These are phyloP conservation scores for Actinia equina DNA, from an alignment of 64 coral and sea anemone species.

Conservation along the genomic window DNA sequence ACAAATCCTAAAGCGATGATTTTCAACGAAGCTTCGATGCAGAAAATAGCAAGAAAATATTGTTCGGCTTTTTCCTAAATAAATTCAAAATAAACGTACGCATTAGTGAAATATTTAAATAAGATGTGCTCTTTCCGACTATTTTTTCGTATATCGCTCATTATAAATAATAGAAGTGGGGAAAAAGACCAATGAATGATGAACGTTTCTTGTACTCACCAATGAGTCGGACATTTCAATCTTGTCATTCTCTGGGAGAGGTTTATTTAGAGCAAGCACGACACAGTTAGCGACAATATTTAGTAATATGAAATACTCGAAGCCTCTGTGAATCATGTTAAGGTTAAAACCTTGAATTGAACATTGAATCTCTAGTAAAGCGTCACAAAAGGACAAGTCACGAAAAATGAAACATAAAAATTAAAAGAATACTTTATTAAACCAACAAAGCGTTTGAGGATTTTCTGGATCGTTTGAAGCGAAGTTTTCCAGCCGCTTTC, in stretches of 20 bases:
- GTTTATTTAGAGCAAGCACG: constrained; percentile 80
- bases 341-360: constrained; percentile 29
- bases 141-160: neutral
- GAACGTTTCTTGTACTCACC: constrained; percentile 32
- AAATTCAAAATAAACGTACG: constrained; percentile 8
- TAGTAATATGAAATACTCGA: constrained; percentile 94
- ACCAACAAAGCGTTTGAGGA: neutral
- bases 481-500: neutral
- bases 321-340: constrained; percentile 78
- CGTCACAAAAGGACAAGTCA: neutral
- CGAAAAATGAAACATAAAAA: neutral
- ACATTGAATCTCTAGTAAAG: neutral
- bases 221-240: constrained; percentile 63
- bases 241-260: constrained; percentile 77
- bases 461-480: neutral
- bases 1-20: constrained; percentile 94
- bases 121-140: neutral
- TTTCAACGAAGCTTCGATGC: constrained; percentile 90
- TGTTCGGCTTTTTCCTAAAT: constrained; percentile 72
- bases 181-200: neutral
- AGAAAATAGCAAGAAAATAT: constrained; percentile 88
- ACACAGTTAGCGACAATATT: constrained; percentile 93
- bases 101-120: neutral
- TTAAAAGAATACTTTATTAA: neutral
- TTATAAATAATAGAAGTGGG: neutral